These are phyloP conservation scores for Papilio machaon DNA, from an alignment of 1,140 invertebrate genomes.

Conservation along the genomic window DNA sequence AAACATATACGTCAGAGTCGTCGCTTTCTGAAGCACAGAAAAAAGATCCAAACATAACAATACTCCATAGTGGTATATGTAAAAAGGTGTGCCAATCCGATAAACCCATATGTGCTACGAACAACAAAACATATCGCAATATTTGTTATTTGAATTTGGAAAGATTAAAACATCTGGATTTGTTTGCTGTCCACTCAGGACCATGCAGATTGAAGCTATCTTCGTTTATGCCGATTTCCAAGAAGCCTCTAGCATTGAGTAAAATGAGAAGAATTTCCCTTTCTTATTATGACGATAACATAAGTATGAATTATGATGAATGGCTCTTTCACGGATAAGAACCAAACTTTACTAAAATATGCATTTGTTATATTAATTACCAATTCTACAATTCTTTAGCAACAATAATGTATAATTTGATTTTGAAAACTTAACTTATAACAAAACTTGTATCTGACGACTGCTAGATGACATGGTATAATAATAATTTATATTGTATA, in stretches of 20 bases:
- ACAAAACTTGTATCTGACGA: no score
- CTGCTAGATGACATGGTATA: no score
- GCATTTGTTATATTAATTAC: neutral
- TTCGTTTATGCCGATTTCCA: neutral
- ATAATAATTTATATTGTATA: no score
- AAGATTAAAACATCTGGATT: slow-evolving; percentile 1
- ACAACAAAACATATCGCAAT: slow-evolving; percentile 25
- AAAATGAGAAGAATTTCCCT: neutral
- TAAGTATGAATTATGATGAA: slow-evolving; percentile 6
- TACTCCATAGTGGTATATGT: neutral
- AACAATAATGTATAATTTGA: no score
- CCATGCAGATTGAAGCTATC: neutral
- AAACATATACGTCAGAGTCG: neutral
- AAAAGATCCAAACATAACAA: neutral
- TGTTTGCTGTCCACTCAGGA: neutral
- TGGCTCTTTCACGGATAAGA: neutral
- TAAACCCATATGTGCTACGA: neutral
- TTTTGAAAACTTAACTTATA: no score
- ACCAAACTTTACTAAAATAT: neutral
- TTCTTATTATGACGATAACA: slow-evolving; percentile 3
- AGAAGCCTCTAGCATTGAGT: neutral
- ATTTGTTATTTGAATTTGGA: slow-evolving; percentile 18
- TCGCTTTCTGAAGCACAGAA: neutral
- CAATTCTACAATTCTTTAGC: no score
- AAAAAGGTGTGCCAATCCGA: neutral